Evolutionary conservation across 2,797 vertebrate species (phyloP), one percentile per base, ranked within the genome.

Genomic region (Mormyrops boulengeri): DNA sequence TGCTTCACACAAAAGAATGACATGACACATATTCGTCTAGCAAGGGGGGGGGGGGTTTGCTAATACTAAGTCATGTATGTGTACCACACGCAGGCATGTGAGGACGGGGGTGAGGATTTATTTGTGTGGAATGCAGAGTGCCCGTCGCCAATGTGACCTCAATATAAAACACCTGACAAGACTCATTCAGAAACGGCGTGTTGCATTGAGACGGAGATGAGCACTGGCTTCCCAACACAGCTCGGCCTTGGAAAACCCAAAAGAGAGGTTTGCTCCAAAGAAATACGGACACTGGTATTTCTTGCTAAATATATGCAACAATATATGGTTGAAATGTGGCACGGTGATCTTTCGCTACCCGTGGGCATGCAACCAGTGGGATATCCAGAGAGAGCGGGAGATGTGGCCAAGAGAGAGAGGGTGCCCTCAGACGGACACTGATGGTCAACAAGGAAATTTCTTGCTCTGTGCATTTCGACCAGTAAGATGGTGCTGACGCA

Each of bases 331-430:
- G 11, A 38, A 73, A 73, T 73, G 60, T 9, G 60, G 22, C 60
- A 26, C 8, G 22, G 26, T 73, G 26, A 73, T 4, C 34, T 73
- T 38, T 34, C 4, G 4, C 11, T 34, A 38, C 3, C 26, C 0
- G 66, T 73, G 12, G 26, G 30, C 30, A 17, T 73, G 73, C 17
- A 2, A 19, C 11, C 26, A 69, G 11, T 12, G 34, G 38, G 88
- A 85, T 88, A 49, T 41, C 88, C 57, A 14, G 14, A 88, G 90
- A 44, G 90, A 87, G 91, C 22, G 93, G 92, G 90, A 92, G 62
- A 89, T 91, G 92, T 92, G 93, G 92, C 93, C 92, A 92, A 89
- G 90, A 52, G 88, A 66, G 89, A 50, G 90, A 92, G 90, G 90
- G 91, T 12, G 6, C 22, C 38, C 41, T 87, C 44, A 57, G 52